phyloP scores from a whole-genome alignment of 2,888 invertebrate genomes.

The Cosmia trapezina region DNA sequence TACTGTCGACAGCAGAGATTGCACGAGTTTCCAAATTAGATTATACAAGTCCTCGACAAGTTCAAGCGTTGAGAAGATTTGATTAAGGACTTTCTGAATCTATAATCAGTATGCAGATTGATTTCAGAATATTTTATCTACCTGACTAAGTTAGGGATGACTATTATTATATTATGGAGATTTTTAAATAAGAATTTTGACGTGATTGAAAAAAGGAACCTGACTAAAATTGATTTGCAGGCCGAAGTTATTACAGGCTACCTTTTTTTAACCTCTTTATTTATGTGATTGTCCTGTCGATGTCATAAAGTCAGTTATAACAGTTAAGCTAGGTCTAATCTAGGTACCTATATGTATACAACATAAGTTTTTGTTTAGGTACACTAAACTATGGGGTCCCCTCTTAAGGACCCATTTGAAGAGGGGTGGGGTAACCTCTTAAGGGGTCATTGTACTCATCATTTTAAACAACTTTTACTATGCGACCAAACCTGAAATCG shows the following conservation, averaged over 20 bases:
- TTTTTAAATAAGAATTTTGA: conserved; percentile 6
- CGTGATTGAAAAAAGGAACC: background rate
- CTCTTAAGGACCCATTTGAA: no score
- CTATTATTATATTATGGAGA: conserved; percentile 22
- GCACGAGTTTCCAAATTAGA: conserved; percentile 65
- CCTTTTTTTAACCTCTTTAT: background rate
- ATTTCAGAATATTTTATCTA: conserved; percentile 56
- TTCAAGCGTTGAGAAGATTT: conserved; percentile 64
- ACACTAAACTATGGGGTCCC: no score
- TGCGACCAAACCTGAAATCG: no score
- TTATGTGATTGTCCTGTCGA: background rate
- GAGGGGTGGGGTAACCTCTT: no score
- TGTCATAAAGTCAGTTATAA: background rate
- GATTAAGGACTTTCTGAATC: conserved; percentile 67
- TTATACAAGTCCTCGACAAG: conserved; percentile 59
- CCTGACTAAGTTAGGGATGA: conserved; percentile 37
- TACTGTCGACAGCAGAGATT: conserved; percentile 56
- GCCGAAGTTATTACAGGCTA: background rate
- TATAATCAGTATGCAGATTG: conserved; percentile 72
- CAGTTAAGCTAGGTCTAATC: background rate
- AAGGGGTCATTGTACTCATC: no score
- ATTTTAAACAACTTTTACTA: no score
- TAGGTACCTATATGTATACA: no score
- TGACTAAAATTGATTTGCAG: background rate
- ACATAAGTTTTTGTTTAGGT: no score